Evolutionary conservation across 2,888 invertebrate species (phyloP).

Genomic region (Pogonocherus hispidulus): DNA sequence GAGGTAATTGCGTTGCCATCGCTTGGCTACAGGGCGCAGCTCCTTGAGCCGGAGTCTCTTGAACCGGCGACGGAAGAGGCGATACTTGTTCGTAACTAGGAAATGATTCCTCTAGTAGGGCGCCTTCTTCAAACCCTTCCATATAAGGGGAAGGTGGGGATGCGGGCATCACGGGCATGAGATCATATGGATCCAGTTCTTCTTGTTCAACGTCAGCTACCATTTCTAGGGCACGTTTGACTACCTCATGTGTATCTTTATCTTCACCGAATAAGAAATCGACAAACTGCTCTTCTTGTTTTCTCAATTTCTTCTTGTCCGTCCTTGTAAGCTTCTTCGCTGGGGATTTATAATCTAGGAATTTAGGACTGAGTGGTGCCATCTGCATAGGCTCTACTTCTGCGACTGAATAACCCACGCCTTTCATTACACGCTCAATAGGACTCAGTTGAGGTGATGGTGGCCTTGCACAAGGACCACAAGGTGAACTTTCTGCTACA

Average conservation of each 20-base stretch:
- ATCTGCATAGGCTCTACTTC: not conserved
- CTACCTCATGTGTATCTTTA: constrained; percentile 23
- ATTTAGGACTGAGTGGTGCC: not conserved
- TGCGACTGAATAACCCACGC: not conserved
- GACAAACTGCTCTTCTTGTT: constrained; percentile 19
- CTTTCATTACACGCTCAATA: not conserved
- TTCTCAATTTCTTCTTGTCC: not conserved
- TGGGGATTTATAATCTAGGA: not conserved
- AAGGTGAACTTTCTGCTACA: not conserved
- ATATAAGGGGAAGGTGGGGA: not conserved
- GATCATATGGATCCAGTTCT: constrained; percentile 18
- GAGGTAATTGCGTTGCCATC: not conserved
- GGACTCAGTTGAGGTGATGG: not conserved
- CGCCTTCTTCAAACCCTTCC: not conserved
- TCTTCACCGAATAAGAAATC: constrained; percentile 35
- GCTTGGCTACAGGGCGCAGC: not conserved
- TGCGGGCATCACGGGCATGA: not conserved
- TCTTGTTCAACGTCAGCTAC: constrained; percentile 32
- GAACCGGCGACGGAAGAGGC: not conserved
- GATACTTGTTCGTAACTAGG: not conserved
- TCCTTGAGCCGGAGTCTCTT: not conserved
- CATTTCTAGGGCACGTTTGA: constrained; percentile 29
- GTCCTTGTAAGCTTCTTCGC: not conserved
- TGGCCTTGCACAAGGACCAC: not conserved
- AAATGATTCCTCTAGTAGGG: not conserved